Base-by-base conservation (phyloP, 2,797 vertebrate genomes). In the Nyctalus aviator region DNA sequence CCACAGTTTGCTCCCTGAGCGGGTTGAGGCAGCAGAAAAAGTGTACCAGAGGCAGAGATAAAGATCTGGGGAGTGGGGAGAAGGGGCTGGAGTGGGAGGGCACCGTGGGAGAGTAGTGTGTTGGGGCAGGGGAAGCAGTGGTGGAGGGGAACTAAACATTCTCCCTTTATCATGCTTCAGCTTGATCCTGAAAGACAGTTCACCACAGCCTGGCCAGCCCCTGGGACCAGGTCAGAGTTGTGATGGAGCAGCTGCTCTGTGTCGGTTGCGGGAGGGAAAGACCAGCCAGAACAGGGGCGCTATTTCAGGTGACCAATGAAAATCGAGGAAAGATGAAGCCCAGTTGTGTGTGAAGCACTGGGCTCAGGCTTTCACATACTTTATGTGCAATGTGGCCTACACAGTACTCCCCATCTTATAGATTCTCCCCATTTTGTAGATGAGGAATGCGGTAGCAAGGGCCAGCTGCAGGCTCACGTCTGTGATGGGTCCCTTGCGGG, bases 361-460 rank as follows among this genome's bases (percentile, higher is more conserved):
- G 27, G 32, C 55, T 75, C 50, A 8, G 68, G 18, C 25, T 41
- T 25, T 27, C n/a, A 48, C 6, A 0, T 7, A 0, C 8, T 17
- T 30, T 1, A 1, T 64, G 13, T 30, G 50, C 55, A 25, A 25
- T 5, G 8, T 23, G 27, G 25, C 46, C 25, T 20, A 6, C 14
- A 2, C 0, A 0, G 48, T 0, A 2, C 50, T 55, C 17, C 77
- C 21, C 35, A 1, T 20, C 27, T 20, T 37, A 18, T 25, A 32
- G 32, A 13, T 12, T 30, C 50, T 62, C 17, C 77, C 21, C n/a
- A 1, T 25, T 21, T 23, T 37, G 8, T 5, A 32, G 62, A 32
- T 1, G 7, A 84, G 44, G 37, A 32, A 11, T 55, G 35, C n/a
- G 2, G 8, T 8, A 71, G 1, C 1, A 10, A 50, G 35, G 69